Base-by-base conservation (phyloP, 2,797 vertebrate species). In the Cygnus olor region DNA sequence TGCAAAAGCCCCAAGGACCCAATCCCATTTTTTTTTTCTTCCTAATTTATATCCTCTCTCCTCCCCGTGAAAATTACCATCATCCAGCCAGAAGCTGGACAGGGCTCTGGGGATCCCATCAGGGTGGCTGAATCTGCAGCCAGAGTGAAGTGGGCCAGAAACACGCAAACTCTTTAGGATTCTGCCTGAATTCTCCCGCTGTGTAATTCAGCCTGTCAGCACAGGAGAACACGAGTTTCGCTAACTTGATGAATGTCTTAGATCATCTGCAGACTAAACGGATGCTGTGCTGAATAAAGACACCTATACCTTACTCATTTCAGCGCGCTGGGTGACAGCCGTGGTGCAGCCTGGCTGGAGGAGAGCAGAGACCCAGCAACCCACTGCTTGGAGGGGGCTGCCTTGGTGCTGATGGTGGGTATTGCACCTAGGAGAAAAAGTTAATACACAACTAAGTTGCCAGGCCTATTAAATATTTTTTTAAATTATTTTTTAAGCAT, bases 181-280 rank as follows among this genome's bases (percentile, higher is more conserved):
- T 88, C 91, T 54, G 66, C 51, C 80, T 11, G 11, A 44, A 69
- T 34, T 49, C 90, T 88, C 71, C 80, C 1, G 1, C 19, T 0
- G 2, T 14, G 54, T 84, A 84, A 88, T 84, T 72, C 83, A 47
- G 47, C 58, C 57, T 84, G 64, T 58, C 30, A 1, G 65, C 72
- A 51, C 27, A 45, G 85, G 57, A 60, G 69, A 51, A 73, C 19
- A 36, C 2, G 11, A 79, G 77, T 85, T 95, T 25, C 80, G n/a
- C 61, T 56, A 56, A 65, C 76, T 40, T 85, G 80, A 70, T 79
- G 94, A 51, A 81, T 85, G 61, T 36, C 44, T 36, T 14, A n/a
- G 88, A 93, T 88, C 91, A 85, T 66, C 85, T 79, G 57, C 77
- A 88, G 77, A 49, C 88, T 66, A 79, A 82, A 91, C 71, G 81